A percentile compares a stretch with the other conserved stretches of the same genome.
These are phyloP conservation scores for Alouatta palliata DNA, from an alignment of 2,113 vertebrate genomes.

Conservation along the genomic window DNA sequence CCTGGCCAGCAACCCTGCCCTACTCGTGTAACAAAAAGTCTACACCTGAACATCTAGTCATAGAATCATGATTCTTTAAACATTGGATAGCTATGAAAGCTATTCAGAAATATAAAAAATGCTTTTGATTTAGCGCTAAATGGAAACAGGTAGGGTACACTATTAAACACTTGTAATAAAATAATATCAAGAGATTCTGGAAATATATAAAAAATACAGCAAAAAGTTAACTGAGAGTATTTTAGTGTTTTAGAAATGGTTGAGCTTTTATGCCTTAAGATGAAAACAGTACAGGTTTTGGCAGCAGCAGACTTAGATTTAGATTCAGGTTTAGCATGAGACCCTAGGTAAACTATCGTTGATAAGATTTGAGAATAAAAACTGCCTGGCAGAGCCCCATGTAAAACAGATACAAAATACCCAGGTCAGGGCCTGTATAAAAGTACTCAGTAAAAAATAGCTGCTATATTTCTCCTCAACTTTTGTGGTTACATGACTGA, in stretches of 20 bases:
- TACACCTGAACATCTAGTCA: neutral
- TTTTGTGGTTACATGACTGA: neutral
- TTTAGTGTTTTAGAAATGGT: neutral
- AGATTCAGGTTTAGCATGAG: neutral
- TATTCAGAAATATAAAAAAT: constrained; percentile 2
- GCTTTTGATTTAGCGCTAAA: neutral
- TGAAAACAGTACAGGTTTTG: neutral
- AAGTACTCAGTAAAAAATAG: neutral
- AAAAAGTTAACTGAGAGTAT: neutral
- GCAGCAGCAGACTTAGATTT: neutral
- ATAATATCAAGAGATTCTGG: neutral
- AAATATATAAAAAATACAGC: neutral
- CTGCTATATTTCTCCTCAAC: neutral
- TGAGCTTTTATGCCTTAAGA: neutral
- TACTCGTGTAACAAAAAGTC: neutral
- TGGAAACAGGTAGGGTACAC: neutral
- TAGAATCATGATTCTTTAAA: neutral
- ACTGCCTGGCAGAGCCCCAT: neutral
- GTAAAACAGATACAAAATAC: neutral
- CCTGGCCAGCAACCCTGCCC: neutral
- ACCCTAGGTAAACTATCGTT: neutral
- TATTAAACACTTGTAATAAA: neutral
- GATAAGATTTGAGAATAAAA: neutral
- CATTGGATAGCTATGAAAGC: neutral
- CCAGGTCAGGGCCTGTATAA: neutral